Base-by-base conservation (phyloP, 2,113 vertebrate genomes). In the Xenus cinereus region DNA sequence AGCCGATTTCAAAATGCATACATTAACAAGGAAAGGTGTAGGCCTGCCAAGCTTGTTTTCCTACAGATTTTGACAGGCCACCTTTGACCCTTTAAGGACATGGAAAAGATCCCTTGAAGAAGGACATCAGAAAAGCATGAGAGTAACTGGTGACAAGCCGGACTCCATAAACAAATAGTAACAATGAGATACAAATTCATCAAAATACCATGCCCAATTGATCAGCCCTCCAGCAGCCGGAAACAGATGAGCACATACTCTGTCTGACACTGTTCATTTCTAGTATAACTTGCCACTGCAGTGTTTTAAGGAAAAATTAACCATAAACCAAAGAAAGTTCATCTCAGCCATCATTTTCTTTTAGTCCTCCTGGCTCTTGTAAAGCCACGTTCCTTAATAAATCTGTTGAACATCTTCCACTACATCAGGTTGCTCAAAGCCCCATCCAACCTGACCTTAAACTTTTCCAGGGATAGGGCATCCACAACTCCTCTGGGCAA, bases 31-130 rank as follows among this genome's bases (percentile, higher is more conserved):
- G 24, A 82, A 82, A 79, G 78, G 48, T 50, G n/a, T 14, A 88
- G 83, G 59, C 18, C 71, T 92, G 92, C 82, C 87, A 95, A 84
- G 71, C 22, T 62, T 57, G 51, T 71, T 89, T 71, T 86, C 76
- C 51, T 67, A 54, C 76, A 84, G 60, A 81, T 56, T 87, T 79
- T 83, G 68, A 78, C 67, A 95, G 37, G 46, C 50, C 66, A 88
- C n/a, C 72, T 95, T 73, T 35, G 37, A 45, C 50, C 37, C 59
- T 63, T 48, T 39, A 86, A 54, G 41, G 76, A 75, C 76, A 77
- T 33, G 28, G 54, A 77, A 69, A 57, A 59, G 33, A 84, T 51
- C 26, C 46, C 37, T 63, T 51, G 18, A 84, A 86, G 59, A 84
- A 37, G 32, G 57, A 39, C 78, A 90, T 39, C 66, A 69, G 71